Evolutionary conservation across 2,888 invertebrate genomes (phyloP).

Genomic region (Drosophila basisetae): DNA sequence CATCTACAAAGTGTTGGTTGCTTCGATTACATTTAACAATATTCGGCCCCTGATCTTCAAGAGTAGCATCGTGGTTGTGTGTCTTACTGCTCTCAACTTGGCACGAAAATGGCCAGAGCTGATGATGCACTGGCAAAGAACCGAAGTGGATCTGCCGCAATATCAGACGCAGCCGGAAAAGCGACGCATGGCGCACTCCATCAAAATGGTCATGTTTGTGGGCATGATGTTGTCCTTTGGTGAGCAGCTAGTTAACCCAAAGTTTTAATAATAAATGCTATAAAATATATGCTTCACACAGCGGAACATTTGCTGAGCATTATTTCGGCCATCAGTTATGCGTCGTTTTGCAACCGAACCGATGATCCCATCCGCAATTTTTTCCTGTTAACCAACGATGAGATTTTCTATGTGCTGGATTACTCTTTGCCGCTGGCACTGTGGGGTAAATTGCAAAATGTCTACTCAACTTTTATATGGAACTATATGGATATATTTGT

Average conservation of each 20-base stretch:
- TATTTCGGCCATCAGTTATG: constrained; percentile 75
- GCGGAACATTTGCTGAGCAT: constrained; percentile 83
- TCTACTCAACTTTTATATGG: constrained; percentile 89
- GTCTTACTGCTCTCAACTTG: constrained; percentile 85
- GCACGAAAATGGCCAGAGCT: constrained; percentile 87
- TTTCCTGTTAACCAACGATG: constrained; percentile 71
- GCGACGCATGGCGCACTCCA: constrained; percentile 81
- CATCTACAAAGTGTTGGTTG: constrained; percentile 69
- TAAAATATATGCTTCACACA: constrained; percentile 32
- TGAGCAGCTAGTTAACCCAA: constrained; percentile 58
- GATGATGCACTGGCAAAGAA: constrained; percentile 85
- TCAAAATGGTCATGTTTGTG: constrained; percentile 85
- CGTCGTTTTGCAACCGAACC: constrained; percentile 78
- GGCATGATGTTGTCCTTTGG: constrained; percentile 86
- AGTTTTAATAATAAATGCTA: neutral
- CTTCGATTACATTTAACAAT: constrained; percentile 78
- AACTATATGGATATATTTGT: constrained; percentile 91
- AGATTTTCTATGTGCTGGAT: constrained; percentile 74
- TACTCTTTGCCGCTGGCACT: constrained; percentile 75
- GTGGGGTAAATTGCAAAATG: constrained; percentile 85
- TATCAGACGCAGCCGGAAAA: constrained; percentile 80
- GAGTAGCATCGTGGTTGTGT: constrained; percentile 69
- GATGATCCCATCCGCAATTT: constrained; percentile 81
- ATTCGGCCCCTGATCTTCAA: constrained; percentile 84
- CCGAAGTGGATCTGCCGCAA: constrained; percentile 85